Percentiles rank a stretch among this genome's conserved stretches.
Evolutionary conservation across 1,140 invertebrate species (phyloP).

Genomic region (Dysdera silvatica): DNA sequence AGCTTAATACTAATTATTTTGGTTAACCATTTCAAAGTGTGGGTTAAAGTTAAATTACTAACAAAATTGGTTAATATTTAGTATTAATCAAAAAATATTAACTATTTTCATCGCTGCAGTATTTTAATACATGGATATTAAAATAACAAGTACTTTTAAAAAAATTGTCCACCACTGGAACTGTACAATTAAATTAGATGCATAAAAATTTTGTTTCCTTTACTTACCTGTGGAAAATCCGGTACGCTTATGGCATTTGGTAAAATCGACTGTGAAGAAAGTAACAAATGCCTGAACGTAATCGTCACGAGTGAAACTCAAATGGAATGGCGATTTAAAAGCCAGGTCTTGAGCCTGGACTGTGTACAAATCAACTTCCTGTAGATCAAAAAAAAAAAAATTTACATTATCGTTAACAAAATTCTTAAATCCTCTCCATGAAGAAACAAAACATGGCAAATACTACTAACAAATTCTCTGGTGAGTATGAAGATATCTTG

Average conservation of each 20-base stretch:
- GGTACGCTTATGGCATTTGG: slow-evolving; percentile 94
- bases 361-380: slow-evolving; percentile 93
- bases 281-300: slow-evolving; percentile 96
- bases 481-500: no score
- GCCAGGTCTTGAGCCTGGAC: slow-evolving; percentile 88
- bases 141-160: no score
- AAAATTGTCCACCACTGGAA: background rate
- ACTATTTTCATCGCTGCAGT: no score
- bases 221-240: slow-evolving; percentile 81
- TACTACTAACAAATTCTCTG: no score
- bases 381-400: background rate
- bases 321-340: slow-evolving; percentile 80
- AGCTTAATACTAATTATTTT: no score
- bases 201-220: background rate
- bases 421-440: no score
- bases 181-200: no score
- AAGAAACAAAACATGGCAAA: no score
- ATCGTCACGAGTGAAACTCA: slow-evolving; percentile 83
- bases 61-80: no score
- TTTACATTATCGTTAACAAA: background rate
- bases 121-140: no score
- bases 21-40: no score
- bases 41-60: no score
- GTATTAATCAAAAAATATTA: background rate
- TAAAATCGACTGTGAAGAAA: slow-evolving; percentile 99